A percentile compares a stretch with the other conserved stretches of the same genome.
phyloP scores from a whole-genome alignment of 2,113 vertebrate genomes.

The Pungitius pungitius region DNA sequence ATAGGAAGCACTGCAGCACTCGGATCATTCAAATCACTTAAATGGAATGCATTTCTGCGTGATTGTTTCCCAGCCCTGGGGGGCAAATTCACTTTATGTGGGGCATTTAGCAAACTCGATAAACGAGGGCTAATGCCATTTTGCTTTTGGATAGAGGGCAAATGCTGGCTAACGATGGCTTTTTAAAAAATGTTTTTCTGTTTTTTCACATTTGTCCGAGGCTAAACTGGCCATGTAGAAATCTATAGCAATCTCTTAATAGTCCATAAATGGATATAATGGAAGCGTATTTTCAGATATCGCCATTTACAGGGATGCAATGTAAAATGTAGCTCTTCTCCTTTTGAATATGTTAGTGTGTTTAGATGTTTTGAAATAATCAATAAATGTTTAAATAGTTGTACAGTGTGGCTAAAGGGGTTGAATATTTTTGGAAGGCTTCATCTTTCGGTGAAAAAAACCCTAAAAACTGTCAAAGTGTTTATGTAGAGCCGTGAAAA shows the following conservation, averaged over 20 bases:
- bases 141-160: slow-evolving; percentile 73
- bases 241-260: slow-evolving; percentile 76
- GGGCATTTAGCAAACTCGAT: slow-evolving; percentile 82
- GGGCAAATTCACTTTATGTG: slow-evolving; percentile 79
- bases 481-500: slow-evolving; percentile 50
- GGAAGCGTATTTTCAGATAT: slow-evolving; percentile 45
- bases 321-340: too few species aligned
- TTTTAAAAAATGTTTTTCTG: slow-evolving; percentile 64
- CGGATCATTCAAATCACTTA: slow-evolving; percentile 80
- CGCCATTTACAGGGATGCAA: too few species aligned
- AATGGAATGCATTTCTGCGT: slow-evolving; percentile 74
- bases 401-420: not conserved
- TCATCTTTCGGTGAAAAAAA: slow-evolving; percentile 8
- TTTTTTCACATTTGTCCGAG: slow-evolving; percentile 70
- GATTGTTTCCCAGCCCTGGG: slow-evolving; percentile 76
- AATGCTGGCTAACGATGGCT: slow-evolving; percentile 55
- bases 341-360: too few species aligned
- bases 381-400: not conserved
- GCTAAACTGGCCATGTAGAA: slow-evolving; percentile 67
- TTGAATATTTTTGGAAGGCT: not conserved
- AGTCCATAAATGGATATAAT: slow-evolving; percentile 70
- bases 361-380: slow-evolving; percentile 1
- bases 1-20: slow-evolving; percentile 64
- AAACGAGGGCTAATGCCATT: slow-evolving; percentile 76
- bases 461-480: slow-evolving; percentile 38